Evolutionary conservation across 2,888 invertebrate genomes (phyloP).

Genomic region (Gandaritis pyraliata): DNA sequence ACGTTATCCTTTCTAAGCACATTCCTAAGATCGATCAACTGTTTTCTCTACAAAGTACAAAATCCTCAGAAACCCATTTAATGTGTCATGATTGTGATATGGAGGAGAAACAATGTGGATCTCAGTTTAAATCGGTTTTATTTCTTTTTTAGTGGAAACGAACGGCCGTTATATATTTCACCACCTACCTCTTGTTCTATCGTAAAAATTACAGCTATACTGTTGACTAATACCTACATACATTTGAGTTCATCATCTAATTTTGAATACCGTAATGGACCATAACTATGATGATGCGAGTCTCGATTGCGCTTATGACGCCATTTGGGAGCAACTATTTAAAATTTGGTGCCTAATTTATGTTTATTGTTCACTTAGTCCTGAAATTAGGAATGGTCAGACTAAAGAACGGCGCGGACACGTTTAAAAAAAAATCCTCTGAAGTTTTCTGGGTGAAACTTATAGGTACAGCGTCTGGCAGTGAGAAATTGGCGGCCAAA

Average conservation of each 20-base stretch:
- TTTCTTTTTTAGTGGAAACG: conserved; percentile 28
- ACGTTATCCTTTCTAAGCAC: conserved; percentile 40
- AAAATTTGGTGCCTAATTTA: conserved; percentile 40
- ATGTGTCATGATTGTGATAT: conserved; percentile 27
- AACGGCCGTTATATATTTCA: conserved; percentile 29
- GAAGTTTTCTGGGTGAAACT: conserved; percentile 28
- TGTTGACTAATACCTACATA: conserved; percentile 17
- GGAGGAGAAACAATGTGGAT: conserved; percentile 21
- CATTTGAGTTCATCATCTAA: conserved; percentile 43
- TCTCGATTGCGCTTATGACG: conserved; percentile 46
- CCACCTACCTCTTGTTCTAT: conserved; percentile 37
- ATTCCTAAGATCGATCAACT: conserved; percentile 38
- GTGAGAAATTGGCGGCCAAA: conserved; percentile 41
- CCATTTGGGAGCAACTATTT: conserved; percentile 44
- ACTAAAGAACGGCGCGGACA: conserved; percentile 2
- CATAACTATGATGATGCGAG: conserved; percentile 56
- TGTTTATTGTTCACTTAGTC: conserved; percentile 35
- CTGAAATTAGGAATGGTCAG: conserved; percentile 38
- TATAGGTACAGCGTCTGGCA: conserved; percentile 35
- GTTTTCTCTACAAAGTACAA: conserved; percentile 28
- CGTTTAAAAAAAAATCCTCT: conserved; percentile 13
- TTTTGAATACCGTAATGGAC: conserved; percentile 56
- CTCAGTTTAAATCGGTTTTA: conserved; percentile 22
- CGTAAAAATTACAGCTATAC: conserved; percentile 36
- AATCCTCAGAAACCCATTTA: conserved; percentile 28